Evolutionary conservation across 2,888 invertebrate genomes (phyloP).

Genomic region (Thyatira batis): DNA sequence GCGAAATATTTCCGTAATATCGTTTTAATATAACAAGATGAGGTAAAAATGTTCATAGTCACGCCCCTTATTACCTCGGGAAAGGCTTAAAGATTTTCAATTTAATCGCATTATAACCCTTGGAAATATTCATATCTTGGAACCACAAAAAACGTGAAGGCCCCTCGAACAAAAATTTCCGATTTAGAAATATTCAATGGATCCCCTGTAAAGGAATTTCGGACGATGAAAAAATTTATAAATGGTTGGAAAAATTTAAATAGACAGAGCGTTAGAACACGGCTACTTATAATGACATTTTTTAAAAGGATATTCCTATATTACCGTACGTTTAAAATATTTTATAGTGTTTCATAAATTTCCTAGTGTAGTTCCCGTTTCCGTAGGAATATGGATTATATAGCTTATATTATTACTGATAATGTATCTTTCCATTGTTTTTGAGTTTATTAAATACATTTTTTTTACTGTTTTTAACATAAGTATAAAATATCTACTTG

Average conservation of each 20-base stretch:
- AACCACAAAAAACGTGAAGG: constrained; percentile 29
- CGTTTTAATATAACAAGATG: constrained; percentile 70
- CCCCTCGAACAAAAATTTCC: constrained; percentile 16
- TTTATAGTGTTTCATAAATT: no score
- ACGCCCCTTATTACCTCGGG: constrained; percentile 72
- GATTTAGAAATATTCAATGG: constrained; percentile 37
- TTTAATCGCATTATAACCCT: constrained; percentile 74
- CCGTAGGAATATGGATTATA: no score
- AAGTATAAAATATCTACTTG: no score
- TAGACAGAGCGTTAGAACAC: not conserved
- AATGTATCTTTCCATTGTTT: no score
- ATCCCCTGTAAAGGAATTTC: constrained; percentile 29
- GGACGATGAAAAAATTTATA: constrained; percentile 31
- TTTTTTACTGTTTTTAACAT: no score
- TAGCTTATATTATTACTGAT: no score
- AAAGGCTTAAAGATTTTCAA: constrained; percentile 68
- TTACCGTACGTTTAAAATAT: no score
- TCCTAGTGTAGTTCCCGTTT: no score
- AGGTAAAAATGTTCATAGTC: constrained; percentile 71
- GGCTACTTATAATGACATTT: not conserved
- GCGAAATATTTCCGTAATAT: constrained; percentile 37
- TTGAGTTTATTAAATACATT: no score
- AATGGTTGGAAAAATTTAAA: constrained; percentile 5
- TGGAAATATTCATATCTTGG: constrained; percentile 58
- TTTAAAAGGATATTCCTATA: not conserved